Evolutionary conservation across 2,797 vertebrate genomes (phyloP).

Genomic region (Gouania willdenowi): DNA sequence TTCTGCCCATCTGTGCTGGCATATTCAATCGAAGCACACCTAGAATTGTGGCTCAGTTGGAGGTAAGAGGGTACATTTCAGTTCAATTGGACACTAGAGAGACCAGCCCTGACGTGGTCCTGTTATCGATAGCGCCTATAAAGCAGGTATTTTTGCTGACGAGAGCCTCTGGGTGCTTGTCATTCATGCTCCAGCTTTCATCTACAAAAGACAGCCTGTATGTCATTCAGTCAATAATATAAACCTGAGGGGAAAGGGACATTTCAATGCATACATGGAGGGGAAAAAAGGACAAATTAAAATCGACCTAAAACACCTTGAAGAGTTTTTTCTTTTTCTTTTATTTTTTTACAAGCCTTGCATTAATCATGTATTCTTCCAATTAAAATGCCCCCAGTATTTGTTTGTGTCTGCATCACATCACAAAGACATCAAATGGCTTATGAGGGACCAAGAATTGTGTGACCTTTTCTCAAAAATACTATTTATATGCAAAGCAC

Average conservation of each 20-base stretch:
- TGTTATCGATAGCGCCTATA: constrained; percentile 54
- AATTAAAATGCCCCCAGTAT: constrained; percentile 8
- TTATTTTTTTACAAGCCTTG: too few species aligned
- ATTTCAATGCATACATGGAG: background rate
- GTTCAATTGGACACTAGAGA: constrained; percentile 41
- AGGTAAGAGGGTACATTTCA: constrained; percentile 21
- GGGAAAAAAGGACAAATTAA: too few species aligned
- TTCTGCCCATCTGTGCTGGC: constrained; percentile 7
- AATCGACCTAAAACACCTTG: too few species aligned
- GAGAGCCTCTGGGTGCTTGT: constrained; percentile 40
- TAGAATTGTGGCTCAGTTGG: constrained; percentile 20
- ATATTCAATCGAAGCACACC: constrained; percentile 38
- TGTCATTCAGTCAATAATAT: constrained; percentile 27
- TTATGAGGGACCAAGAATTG: constrained; percentile 11
- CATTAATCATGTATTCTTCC: background rate
- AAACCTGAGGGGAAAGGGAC: constrained; percentile 7
- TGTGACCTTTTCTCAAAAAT: constrained; percentile 22
- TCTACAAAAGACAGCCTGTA: constrained; percentile 20
- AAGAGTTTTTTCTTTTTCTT: too few species aligned
- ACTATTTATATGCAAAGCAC: constrained; percentile 22
- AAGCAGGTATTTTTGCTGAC: constrained; percentile 54
- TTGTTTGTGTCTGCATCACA: constrained; percentile 6
- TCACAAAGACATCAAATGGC: constrained; percentile 1
- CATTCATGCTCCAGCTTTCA: constrained; percentile 31
- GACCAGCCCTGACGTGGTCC: constrained; percentile 8